These are phyloP conservation scores for Amblyjoppa proteus DNA, from an alignment of 2,888 invertebrate species.

Conservation along the genomic window DNA sequence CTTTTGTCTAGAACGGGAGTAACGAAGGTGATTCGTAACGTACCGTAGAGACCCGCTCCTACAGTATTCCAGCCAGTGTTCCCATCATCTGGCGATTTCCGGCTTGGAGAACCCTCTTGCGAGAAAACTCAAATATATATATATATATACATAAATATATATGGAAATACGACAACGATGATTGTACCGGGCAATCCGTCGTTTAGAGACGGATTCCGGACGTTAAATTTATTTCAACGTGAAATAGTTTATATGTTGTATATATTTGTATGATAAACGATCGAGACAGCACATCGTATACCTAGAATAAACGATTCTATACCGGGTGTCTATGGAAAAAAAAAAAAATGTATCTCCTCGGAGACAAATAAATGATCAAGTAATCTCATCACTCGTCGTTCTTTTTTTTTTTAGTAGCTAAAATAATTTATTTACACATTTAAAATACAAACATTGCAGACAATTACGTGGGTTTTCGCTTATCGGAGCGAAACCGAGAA, in stretches of 20 bases:
- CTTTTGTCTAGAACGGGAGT: constrained; percentile 28
- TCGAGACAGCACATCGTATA: constrained; percentile 62
- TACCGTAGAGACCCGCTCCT: constrained; percentile 40
- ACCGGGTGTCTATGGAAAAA: constrained; percentile 58
- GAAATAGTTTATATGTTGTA: constrained; percentile 61
- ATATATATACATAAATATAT: background rate
- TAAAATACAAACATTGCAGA: constrained; percentile 24
- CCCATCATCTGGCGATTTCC: constrained; percentile 12
- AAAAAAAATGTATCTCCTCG: constrained; percentile 33
- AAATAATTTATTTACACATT: constrained; percentile 68
- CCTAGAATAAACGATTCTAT: constrained; percentile 56
- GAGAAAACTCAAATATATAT: background rate
- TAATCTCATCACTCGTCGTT: constrained; percentile 30
- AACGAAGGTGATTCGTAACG: constrained; percentile 46
- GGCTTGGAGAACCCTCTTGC: constrained; percentile 25
- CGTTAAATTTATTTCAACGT: constrained; percentile 37
- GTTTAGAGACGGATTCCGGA: constrained; percentile 3
- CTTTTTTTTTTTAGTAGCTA: background rate
- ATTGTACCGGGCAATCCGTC: constrained; percentile 42
- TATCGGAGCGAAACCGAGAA: constrained; percentile 1
- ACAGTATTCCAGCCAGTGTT: constrained; percentile 40
- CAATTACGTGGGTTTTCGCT: constrained; percentile 30
- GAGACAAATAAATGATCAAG: constrained; percentile 57
- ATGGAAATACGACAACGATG: constrained; percentile 28
- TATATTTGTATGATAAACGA: constrained; percentile 67